Percentiles rank a stretch among this genome's conserved stretches.
phyloP scores from a whole-genome alignment of 2,797 vertebrate genomes.

The Pipistrellus pygmaeus region DNA sequence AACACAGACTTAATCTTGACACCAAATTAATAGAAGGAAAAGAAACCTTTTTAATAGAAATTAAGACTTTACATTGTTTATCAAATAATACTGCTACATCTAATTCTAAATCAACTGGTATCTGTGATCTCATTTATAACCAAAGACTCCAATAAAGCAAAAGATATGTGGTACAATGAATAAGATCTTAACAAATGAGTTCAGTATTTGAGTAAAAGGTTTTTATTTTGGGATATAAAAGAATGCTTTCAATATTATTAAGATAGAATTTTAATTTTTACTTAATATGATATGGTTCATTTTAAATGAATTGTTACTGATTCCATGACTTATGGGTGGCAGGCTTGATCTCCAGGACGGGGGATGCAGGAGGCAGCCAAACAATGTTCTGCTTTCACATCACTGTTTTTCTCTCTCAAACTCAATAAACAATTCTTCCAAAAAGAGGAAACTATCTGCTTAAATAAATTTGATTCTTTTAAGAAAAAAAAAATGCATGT shows the following conservation, averaged over 20 bases:
- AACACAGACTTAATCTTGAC: constrained; percentile 1
- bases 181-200: constrained; percentile 49
- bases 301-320: constrained; percentile 59
- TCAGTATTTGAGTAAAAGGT: background rate
- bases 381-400: background rate
- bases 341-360: fast-evolving
- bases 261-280: background rate
- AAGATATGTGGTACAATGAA: background rate
- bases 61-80: background rate
- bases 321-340: background rate
- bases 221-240: background rate
- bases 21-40: constrained; percentile 36
- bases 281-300: background rate
- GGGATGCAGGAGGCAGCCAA: background rate
- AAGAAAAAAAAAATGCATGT: background rate
- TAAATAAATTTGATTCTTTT: constrained; percentile 29
- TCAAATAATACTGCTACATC: background rate
- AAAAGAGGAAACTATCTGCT: constrained; percentile 9
- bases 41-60: constrained; percentile 29
- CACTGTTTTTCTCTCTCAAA: background rate
- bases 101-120: constrained; percentile 58
- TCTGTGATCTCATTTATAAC: constrained; percentile 16
- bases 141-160: constrained; percentile 46
- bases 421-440: background rate
- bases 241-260: constrained; percentile 14